Conservation (phyloP, 2,888 invertebrate species). For the Patella ulyssiponensis region DNA sequence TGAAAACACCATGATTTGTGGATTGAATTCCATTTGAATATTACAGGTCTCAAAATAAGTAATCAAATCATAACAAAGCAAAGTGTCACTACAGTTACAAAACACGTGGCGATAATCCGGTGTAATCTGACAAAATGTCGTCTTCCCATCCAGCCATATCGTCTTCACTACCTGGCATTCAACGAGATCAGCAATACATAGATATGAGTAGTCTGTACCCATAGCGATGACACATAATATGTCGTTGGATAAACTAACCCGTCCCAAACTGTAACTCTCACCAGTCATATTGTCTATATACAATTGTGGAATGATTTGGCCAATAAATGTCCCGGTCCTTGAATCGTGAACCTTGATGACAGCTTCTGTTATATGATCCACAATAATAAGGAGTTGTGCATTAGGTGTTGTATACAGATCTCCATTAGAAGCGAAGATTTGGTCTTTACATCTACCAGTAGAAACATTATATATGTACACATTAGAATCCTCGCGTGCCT, state of each 20-base stretch:
- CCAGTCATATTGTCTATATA: not conserved
- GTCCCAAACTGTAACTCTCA: slow-evolving; percentile 60
- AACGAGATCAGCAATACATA: slow-evolving; percentile 62
- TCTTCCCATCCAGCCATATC: slow-evolving; percentile 61
- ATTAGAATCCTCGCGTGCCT: slow-evolving; percentile 53
- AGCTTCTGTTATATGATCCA: slow-evolving; percentile 66
- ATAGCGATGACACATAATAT: slow-evolving; percentile 64
- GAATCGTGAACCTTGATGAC: slow-evolving; percentile 66
- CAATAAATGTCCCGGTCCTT: slow-evolving; percentile 62
- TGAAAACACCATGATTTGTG: not conserved
- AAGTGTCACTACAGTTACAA: slow-evolving; percentile 62
- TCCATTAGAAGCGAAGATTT: slow-evolving; percentile 65
- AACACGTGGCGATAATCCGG: slow-evolving; percentile 64
- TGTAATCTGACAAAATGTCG: slow-evolving; percentile 60
- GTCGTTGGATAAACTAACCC: slow-evolving; percentile 57
- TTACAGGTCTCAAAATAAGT: slow-evolving; percentile 25
- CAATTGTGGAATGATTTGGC: slow-evolving; percentile 61
- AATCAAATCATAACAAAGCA: slow-evolving; percentile 62
- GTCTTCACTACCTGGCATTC: slow-evolving; percentile 62
- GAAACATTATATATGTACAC: slow-evolving; percentile 62
- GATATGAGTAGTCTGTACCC: slow-evolving; percentile 54
- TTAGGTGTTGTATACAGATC: slow-evolving; percentile 63
- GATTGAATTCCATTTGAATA: not conserved
- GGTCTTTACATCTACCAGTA: slow-evolving; percentile 55
- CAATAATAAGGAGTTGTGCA: slow-evolving; percentile 59